Evolutionary conservation across 2,113 vertebrate genomes (phyloP), one percentile per base, ranked within the genome.

Genomic region (Spea bombifrons): DNA sequence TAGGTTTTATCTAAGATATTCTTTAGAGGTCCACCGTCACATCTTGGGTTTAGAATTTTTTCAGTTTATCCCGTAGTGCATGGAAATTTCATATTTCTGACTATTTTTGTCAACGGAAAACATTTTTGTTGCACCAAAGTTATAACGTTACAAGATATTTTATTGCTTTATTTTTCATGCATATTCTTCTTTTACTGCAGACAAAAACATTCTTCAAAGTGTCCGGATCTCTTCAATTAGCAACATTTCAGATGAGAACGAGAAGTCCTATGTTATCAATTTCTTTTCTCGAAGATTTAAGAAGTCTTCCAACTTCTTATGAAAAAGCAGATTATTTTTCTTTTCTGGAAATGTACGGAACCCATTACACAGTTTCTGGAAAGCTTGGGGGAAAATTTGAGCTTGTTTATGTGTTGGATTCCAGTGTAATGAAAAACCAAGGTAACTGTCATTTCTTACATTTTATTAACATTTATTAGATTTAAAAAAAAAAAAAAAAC

Each of bases 261-360:
- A 86, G 88, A 7, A 83, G 87, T 7, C 45, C 94, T 7, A 73
- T 76, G 63, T 81, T 96, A 47, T 88, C 89, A 0, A 83, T 88
- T 2, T 85, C 76, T 1, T 98, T 98, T 80, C 30, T 97, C 65
- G 78, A 87, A 4, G 90, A 94, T 8, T 17, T 95, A 67, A 88
- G 86, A 13, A 59, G 73, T 80, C 85, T 99, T 67, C 95, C 96
- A 63, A 0, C 81, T 57, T 30, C 84, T 63, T 99, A 98, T 45
- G 93, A 94, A 67, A 97, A 94, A 72, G 93, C 94, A 0, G 89
- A 94, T 82, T 97, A 98, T 86, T 99, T 95, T 83, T 89, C 87
- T 78, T 94, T 98, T 87, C 78, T 99, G 76, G 95, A 98, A 87
- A 92, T 90, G 63, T 96, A 96, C 45, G 96, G 97, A 79, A 98